Percentiles rank a stretch among this genome's conserved stretches.
These are phyloP conservation scores for Pterostichus niger DNA, from an alignment of 2,888 invertebrate genomes.

Conservation along the genomic window DNA sequence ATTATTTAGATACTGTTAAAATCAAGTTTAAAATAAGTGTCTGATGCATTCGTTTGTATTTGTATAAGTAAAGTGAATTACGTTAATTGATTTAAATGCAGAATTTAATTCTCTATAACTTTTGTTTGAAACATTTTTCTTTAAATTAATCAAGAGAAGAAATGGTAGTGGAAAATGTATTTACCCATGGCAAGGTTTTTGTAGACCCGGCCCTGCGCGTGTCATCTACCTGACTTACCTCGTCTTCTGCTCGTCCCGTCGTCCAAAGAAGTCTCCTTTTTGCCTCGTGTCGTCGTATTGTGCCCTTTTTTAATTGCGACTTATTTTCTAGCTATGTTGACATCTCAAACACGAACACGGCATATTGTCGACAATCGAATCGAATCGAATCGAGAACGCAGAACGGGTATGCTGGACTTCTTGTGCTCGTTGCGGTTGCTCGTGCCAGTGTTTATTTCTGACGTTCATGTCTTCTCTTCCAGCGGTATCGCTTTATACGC, in stretches of 20 bases:
- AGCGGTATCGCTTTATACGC: slow-evolving; percentile 46
- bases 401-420: slow-evolving; percentile 6
- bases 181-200: too few species aligned
- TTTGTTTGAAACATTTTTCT: too few species aligned
- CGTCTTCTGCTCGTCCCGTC: slow-evolving; percentile 16
- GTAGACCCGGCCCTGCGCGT: background rate
- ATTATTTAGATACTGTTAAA: too few species aligned
- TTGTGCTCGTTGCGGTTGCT: background rate
- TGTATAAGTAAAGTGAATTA: too few species aligned
- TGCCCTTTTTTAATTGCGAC: slow-evolving; percentile 54
- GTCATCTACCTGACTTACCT: slow-evolving; percentile 35
- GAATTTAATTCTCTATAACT: too few species aligned
- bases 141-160: too few species aligned
- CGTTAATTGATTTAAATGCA: too few species aligned
- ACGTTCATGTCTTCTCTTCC: slow-evolving; percentile 25
- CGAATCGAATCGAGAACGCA: slow-evolving; percentile 1
- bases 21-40: too few species aligned
- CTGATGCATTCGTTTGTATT: too few species aligned
- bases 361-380: slow-evolving; percentile 32
- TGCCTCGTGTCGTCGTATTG: slow-evolving; percentile 26
- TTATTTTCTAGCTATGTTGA: slow-evolving; percentile 48
- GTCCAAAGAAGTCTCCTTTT: slow-evolving; percentile 5
- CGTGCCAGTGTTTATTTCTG: slow-evolving; percentile 41
- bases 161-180: too few species aligned
- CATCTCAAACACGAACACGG: slow-evolving; percentile 47